Evolutionary conservation across 1,140 invertebrate species (phyloP).

Genomic region (Drosophila lini): DNA sequence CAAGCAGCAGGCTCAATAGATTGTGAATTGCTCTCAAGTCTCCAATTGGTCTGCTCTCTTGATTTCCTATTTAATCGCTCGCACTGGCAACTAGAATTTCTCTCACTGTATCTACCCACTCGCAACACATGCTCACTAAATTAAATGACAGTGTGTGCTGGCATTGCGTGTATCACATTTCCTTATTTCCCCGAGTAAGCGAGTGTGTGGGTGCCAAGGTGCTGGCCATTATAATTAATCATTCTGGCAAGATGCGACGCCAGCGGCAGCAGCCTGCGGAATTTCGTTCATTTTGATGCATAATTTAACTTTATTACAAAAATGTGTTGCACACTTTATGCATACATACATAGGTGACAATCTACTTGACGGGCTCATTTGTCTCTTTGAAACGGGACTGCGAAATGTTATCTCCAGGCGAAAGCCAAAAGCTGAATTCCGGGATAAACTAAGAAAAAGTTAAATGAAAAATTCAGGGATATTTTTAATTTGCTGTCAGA

Average conservation of each 20-base stretch:
- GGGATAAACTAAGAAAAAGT: background rate
- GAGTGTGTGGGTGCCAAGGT: conserved; percentile 34
- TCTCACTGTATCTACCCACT: background rate
- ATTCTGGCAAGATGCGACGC: conserved; percentile 35
- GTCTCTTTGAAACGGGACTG: conserved; percentile 4
- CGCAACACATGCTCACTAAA: conserved; percentile 1
- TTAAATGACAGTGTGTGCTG: background rate
- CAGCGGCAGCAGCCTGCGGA: conserved; percentile 52
- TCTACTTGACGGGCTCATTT: conserved; percentile 28
- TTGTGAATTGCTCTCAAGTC: too few relatives aligned
- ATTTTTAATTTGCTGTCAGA: background rate
- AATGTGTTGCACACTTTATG: conserved; percentile 60
- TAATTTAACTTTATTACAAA: conserved; percentile 72
- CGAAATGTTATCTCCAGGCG: conserved; percentile 14
- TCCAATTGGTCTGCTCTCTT: background rate
- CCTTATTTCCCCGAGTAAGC: conserved; percentile 9
- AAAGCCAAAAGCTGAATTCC: background rate
- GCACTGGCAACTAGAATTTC: background rate
- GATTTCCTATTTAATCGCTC: background rate
- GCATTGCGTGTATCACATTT: conserved; percentile 24
- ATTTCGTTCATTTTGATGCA: conserved; percentile 66
- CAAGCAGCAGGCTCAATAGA: too few relatives aligned
- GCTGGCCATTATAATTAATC: conserved; percentile 68
- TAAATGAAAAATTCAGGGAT: background rate
- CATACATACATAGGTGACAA: conserved; percentile 11